Conservation (phyloP, 2,888 invertebrate genomes). For the Hirtodrosophila cameraria region DNA sequence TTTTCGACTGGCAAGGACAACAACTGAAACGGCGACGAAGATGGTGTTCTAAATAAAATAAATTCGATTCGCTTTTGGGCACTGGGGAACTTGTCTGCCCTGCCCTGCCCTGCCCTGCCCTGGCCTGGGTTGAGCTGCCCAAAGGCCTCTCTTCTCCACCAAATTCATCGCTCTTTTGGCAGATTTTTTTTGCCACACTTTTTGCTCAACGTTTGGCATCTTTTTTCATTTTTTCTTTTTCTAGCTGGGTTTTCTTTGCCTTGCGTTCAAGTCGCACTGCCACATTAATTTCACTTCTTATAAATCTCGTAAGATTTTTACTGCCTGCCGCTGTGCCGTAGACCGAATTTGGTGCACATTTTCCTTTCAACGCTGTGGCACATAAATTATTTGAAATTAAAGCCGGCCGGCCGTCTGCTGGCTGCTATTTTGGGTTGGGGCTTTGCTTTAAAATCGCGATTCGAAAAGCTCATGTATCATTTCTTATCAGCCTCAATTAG, state of each 20-base stretch:
- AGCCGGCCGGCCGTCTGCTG: slow-evolving; percentile 8
- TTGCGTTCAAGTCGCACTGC: slow-evolving; percentile 55
- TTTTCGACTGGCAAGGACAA: slow-evolving; percentile 51
- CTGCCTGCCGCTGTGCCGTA: slow-evolving; percentile 20
- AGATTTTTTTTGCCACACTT: slow-evolving; percentile 33
- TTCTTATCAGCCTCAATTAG: slow-evolving; percentile 50
- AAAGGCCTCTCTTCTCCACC: slow-evolving; percentile 22
- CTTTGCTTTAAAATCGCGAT: slow-evolving; percentile 43
- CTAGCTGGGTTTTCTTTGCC: slow-evolving; percentile 23
- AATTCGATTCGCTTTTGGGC: slow-evolving; percentile 75
- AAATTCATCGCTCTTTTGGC: slow-evolving; percentile 42
- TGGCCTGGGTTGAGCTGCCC: slow-evolving; percentile 12
- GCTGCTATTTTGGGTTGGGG: not conserved
- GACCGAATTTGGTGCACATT: slow-evolving; percentile 28
- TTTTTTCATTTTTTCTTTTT: slow-evolving; percentile 18
- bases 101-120: slow-evolving; percentile 5
- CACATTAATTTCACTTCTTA: slow-evolving; percentile 81
- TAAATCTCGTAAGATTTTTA: slow-evolving; percentile 70
- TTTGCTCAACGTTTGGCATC: slow-evolving; percentile 27
- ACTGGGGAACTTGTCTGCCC: slow-evolving; percentile 30
- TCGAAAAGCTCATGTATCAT: slow-evolving; percentile 57
- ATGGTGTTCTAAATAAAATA: slow-evolving; percentile 69
- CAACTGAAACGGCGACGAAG: slow-evolving; percentile 20
- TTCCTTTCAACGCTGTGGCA: slow-evolving; percentile 36
- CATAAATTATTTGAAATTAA: slow-evolving; percentile 62